Percentiles rank a stretch among this genome's conserved stretches.
phyloP scores from a whole-genome alignment of 2,797 vertebrate species.

The Hozukius guyotensis region DNA sequence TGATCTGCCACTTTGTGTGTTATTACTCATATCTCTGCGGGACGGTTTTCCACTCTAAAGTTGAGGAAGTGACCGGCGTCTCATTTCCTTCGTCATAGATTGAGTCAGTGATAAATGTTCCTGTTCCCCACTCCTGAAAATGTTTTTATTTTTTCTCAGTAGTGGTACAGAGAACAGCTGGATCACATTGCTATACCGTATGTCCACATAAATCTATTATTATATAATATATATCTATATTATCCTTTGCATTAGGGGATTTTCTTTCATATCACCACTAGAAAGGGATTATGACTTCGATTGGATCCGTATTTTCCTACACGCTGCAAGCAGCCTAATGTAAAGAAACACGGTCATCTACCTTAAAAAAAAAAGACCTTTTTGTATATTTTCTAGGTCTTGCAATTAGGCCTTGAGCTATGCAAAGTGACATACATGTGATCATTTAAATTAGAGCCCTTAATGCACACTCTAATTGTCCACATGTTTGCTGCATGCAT shows the following conservation, averaged over 20 bases:
- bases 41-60: slow-evolving; percentile 12
- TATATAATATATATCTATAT: background rate
- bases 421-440: background rate
- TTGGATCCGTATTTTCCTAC: slow-evolving; percentile 6
- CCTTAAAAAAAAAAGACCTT: background rate
- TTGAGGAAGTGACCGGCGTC: slow-evolving; percentile 57
- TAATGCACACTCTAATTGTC: slow-evolving; percentile 26
- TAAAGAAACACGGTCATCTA: background rate
- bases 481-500: slow-evolving; percentile 8
- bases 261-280: slow-evolving; percentile 29
- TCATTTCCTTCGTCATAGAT: slow-evolving; percentile 34
- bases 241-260: slow-evolving; percentile 54
- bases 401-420: slow-evolving; percentile 12
- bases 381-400: slow-evolving; percentile 40
- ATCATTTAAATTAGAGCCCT: background rate
- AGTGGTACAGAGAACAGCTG: slow-evolving; percentile 18
- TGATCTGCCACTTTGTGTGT: background rate
- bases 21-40: slow-evolving; percentile 50
- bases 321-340: background rate
- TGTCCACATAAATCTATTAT: slow-evolving; percentile 1
- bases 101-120: slow-evolving; percentile 36
- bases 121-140: slow-evolving; percentile 6
- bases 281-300: slow-evolving; percentile 43
- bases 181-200: background rate
- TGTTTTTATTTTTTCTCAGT: background rate